phyloP scores from a whole-genome alignment of 2,113 vertebrate genomes.

The Ceyx melanurus region DNA sequence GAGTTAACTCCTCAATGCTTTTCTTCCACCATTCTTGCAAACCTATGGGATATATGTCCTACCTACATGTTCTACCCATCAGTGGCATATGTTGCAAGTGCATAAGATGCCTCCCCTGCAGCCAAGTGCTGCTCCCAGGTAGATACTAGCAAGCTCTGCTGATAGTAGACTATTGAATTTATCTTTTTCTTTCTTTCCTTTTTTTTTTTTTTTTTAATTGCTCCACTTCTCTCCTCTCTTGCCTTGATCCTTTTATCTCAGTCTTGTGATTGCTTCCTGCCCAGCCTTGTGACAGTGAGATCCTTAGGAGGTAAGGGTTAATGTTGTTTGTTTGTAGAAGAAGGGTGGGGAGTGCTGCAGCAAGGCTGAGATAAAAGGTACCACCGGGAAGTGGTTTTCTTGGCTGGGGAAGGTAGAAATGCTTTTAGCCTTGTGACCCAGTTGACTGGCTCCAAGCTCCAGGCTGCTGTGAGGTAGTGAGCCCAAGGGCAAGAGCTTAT shows the following conservation, averaged over 20 bases:
- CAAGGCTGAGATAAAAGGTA: conserved; percentile 55
- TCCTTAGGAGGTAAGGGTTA: conserved; percentile 53
- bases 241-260: not conserved
- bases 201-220: not conserved
- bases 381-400: conserved; percentile 68
- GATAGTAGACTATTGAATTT: not conserved
- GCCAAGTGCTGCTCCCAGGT: not conserved
- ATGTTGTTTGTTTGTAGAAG: conserved; percentile 61
- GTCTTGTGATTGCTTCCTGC: not conserved
- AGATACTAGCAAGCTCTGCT: not conserved
- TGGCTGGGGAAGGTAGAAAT: conserved; percentile 61
- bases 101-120: not conserved
- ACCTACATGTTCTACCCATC: not conserved
- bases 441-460: conserved; percentile 49
- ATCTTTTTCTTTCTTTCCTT: rapidly evolving
- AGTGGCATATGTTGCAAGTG: not conserved
- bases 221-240: not conserved
- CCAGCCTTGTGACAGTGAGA: not conserved
- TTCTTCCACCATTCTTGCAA: not conserved
- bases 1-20: not conserved
- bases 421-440: conserved; percentile 61
- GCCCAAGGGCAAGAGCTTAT: conserved; percentile 14
- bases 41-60: not conserved
- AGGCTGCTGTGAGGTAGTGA: not conserved
- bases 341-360: conserved; percentile 63